Conservation (phyloP, 2,113 vertebrate genomes). For the Motacilla tschutschensis region DNA sequence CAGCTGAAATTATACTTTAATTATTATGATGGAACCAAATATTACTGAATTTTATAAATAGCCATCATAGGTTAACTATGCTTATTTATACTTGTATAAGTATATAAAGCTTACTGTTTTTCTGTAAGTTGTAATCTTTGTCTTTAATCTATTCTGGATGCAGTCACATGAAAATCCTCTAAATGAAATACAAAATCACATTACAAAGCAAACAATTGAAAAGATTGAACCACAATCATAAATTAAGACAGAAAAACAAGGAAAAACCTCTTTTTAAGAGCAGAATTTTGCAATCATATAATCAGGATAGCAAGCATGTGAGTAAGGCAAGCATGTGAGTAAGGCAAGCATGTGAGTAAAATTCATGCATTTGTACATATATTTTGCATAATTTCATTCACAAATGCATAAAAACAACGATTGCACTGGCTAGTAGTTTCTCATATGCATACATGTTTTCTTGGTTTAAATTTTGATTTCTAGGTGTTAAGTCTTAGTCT, state of each 20-base stretch:
- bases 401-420: not conserved
- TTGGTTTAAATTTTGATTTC: not conserved
- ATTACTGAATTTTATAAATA: not conserved
- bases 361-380: not conserved
- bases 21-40: not conserved
- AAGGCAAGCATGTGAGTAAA: not conserved
- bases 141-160: not conserved
- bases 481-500: not conserved
- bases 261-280: not conserved
- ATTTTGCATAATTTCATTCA: not conserved
- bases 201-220: not conserved
- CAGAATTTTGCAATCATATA: not conserved
- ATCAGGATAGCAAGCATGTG: not conserved
- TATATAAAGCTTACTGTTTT: not conserved
- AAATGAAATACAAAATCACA: not conserved
- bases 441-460: not conserved
- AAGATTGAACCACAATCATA: not conserved
- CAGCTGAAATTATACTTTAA: not conserved
- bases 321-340: not conserved
- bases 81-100: not conserved
- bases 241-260: not conserved
- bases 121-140: not conserved
- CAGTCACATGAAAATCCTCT: fast-evolving
- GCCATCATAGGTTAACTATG: not conserved
- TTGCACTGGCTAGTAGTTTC: not conserved